A percentile compares a stretch with the other conserved stretches of the same genome.
Evolutionary conservation across 2,797 vertebrate genomes (phyloP).

Genomic region (Pteronotus mesoamericanus): DNA sequence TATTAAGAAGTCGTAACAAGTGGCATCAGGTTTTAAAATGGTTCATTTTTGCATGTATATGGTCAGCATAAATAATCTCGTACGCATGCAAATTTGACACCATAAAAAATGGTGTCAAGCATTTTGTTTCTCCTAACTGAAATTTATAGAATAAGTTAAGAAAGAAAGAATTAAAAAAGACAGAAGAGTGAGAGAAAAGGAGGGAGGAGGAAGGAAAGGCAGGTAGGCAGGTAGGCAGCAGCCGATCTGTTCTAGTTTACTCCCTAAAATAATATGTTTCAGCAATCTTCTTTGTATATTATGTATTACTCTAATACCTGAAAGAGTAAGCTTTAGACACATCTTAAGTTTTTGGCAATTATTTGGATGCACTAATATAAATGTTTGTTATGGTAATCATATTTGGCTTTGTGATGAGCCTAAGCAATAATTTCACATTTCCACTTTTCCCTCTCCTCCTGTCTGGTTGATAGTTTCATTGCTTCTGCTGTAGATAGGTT

Average conservation of each 20-base stretch:
- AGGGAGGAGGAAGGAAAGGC: neutral
- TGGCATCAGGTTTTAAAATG: neutral
- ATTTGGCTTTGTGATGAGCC: no score
- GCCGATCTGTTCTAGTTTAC: neutral
- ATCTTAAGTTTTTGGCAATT: neutral
- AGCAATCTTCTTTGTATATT: neutral
- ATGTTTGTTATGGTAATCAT: neutral
- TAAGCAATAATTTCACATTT: neutral
- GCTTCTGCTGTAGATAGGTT: neutral
- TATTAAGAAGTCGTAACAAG: neutral
- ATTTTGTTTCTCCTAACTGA: neutral
- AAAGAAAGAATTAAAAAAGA: neutral
- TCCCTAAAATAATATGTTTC: neutral
- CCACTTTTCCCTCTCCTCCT: neutral
- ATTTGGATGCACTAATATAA: neutral
- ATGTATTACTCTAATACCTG: neutral
- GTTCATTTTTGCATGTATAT: neutral
- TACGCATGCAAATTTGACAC: neutral
- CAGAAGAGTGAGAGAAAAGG: neutral
- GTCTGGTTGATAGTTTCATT: neutral
- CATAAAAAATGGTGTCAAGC: neutral
- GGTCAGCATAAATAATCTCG: neutral
- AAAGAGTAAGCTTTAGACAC: neutral
- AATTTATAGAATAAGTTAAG: neutral
- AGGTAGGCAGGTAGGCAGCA: neutral